phyloP scores from a whole-genome alignment of 2,797 vertebrate genomes.

The Fringilla coelebs region DNA sequence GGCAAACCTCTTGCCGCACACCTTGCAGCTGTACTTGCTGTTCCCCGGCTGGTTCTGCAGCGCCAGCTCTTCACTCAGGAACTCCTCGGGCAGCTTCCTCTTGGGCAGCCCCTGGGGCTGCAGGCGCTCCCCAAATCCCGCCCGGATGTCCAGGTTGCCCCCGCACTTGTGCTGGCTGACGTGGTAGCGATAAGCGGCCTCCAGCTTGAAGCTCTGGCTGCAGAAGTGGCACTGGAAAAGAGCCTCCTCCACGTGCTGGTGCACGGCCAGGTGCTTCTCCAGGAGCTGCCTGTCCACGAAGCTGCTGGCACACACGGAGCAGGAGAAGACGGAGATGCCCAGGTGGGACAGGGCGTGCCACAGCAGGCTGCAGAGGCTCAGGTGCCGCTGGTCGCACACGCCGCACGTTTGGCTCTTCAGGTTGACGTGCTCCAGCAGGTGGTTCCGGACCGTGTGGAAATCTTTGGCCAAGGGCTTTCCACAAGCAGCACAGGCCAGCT shows the following conservation, averaged over 20 bases:
- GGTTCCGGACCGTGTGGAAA: conserved; percentile 87
- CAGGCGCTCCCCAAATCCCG: conserved; percentile 64
- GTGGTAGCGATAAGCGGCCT: conserved; percentile 88
- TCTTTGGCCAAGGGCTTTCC: conserved; percentile 85
- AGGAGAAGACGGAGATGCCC: conserved; percentile 86
- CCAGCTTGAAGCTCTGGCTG: conserved; percentile 86
- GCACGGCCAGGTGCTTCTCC: conserved; percentile 85
- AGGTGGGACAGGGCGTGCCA: conserved; percentile 92
- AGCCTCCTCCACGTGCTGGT: conserved; percentile 77
- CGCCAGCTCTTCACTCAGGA: conserved; percentile 72
- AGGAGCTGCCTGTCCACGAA: conserved; percentile 82
- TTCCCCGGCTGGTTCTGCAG: conserved; percentile 74
- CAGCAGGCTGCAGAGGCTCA: conserved; percentile 88
- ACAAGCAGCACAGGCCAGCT: conserved; percentile 86
- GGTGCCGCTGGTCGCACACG: conserved; percentile 86
- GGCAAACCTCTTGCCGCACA: conserved; percentile 94
- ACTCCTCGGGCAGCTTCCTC: conserved; percentile 84
- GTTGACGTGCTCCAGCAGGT: conserved; percentile 87
- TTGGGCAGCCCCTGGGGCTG: conserved; percentile 71
- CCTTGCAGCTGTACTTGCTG: conserved; percentile 91
- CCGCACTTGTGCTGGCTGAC: conserved; percentile 84
- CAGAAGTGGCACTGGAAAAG: conserved; percentile 89
- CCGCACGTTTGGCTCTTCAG: conserved; percentile 85
- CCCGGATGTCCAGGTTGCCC: conserved; percentile 55
- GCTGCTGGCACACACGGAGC: conserved; percentile 87